These are phyloP conservation scores for Leguminivora glycinivorella DNA, from an alignment of 1,140 invertebrate species.

Conservation along the genomic window DNA sequence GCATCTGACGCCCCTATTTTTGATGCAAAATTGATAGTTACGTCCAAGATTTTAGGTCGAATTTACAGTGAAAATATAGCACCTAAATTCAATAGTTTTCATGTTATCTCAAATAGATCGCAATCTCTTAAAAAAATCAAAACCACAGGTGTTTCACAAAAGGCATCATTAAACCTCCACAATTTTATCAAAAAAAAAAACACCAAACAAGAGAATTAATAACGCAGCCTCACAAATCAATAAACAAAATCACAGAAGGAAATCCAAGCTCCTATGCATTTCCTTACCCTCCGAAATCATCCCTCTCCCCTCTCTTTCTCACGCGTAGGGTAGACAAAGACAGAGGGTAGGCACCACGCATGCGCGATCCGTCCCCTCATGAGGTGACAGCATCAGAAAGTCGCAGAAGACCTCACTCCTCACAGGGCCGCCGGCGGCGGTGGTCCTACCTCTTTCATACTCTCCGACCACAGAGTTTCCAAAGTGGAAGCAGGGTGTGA, in stretches of 20 bases:
- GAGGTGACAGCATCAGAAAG: conserved; percentile 62
- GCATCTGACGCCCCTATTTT: too few relatives aligned
- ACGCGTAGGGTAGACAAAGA: conserved; percentile 51
- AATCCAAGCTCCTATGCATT: conserved; percentile 74
- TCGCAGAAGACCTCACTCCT: conserved; percentile 64
- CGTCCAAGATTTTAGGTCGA: too few relatives aligned
- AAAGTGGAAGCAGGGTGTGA: conserved; percentile 54
- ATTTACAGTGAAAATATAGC: too few relatives aligned
- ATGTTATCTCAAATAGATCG: background rate
- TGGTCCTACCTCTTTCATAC: conserved; percentile 72
- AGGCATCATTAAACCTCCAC: background rate
- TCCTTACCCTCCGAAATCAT: conserved; percentile 75
- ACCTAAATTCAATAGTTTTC: background rate
- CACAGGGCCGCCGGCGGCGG: conserved; percentile 71
- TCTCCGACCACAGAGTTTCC: conserved; percentile 37
- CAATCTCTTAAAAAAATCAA: background rate
- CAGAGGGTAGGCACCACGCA: conserved; percentile 46
- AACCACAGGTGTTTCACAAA: background rate
- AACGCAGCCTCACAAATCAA: conserved; percentile 55
- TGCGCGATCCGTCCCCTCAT: conserved; percentile 70
- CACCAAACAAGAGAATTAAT: conserved; percentile 53
- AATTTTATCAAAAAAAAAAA: conserved; percentile 38
- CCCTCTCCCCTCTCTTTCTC: conserved; percentile 51
- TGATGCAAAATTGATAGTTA: too few relatives aligned
- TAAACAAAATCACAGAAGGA: conserved; percentile 76